A percentile compares a stretch with the other conserved stretches of the same genome.
Evolutionary conservation across 2,113 vertebrate genomes (phyloP).

Genomic region (Oostethus manadensis): DNA sequence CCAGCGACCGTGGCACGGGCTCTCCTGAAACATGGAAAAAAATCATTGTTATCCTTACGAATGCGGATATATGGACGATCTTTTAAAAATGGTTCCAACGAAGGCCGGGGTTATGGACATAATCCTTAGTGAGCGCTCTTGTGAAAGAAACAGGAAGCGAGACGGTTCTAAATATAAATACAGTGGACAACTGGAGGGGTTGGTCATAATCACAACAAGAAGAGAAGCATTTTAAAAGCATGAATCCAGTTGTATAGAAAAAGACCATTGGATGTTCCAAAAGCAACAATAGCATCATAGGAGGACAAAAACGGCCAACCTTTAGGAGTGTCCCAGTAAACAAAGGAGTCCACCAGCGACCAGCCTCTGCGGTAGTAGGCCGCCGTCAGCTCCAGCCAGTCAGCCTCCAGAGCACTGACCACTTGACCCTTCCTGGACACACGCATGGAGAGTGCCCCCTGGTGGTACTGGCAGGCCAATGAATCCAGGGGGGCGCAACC

Average conservation of each 20-base stretch:
- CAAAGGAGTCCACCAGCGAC: slow-evolving; percentile 88
- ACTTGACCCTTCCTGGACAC: slow-evolving; percentile 86
- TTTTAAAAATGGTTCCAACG: too few species aligned
- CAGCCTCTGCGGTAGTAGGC: slow-evolving; percentile 92
- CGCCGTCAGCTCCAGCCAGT: slow-evolving; percentile 92
- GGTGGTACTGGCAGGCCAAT: slow-evolving; percentile 83
- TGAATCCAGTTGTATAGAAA: slow-evolving; percentile 14
- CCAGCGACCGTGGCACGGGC: slow-evolving; percentile 83
- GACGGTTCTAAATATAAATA: slow-evolving; percentile 62
- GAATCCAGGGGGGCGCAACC: slow-evolving; percentile 73
- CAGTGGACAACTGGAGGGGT: slow-evolving; percentile 23
- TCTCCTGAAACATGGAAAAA: slow-evolving; percentile 73
- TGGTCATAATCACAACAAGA: slow-evolving; percentile 50
- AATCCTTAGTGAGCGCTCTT: background rate
- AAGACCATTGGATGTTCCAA: background rate
- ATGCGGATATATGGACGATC: too few species aligned
- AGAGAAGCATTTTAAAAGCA: slow-evolving; percentile 16
- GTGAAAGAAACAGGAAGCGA: slow-evolving; percentile 62
- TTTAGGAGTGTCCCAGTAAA: slow-evolving; percentile 89
- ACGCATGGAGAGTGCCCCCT: slow-evolving; percentile 85
- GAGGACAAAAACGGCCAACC: slow-evolving; percentile 65
- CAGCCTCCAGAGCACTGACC: slow-evolving; percentile 86
- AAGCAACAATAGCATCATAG: background rate
- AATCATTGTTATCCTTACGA: background rate
- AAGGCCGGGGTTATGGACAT: slow-evolving; percentile 18